A percentile compares a stretch with the other conserved stretches of the same genome.
These are phyloP conservation scores for Mormyrops attenuatus DNA, from an alignment of 2,797 vertebrate genomes.

Conservation along the genomic window DNA sequence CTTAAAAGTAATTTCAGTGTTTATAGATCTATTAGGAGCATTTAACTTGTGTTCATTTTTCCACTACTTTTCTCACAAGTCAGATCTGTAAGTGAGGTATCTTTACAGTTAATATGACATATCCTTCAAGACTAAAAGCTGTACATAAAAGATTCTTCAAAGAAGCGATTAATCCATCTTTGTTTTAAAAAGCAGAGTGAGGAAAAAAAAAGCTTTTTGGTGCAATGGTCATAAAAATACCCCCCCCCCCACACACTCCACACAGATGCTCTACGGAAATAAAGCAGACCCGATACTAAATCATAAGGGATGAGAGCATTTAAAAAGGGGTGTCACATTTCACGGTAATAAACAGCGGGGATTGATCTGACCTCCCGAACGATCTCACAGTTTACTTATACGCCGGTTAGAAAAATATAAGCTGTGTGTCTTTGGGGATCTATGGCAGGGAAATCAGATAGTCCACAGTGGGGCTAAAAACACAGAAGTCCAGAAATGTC, in stretches of 20 bases:
- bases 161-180: conserved; percentile 74
- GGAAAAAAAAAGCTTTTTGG: conserved; percentile 65
- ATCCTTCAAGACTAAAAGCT: conserved; percentile 75
- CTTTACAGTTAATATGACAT: conserved; percentile 79
- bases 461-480: conserved; percentile 74
- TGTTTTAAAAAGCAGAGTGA: conserved; percentile 70
- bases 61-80: background rate
- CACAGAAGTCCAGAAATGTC: conserved; percentile 61
- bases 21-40: conserved; percentile 5
- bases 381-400: conserved; percentile 82
- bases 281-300: conserved; percentile 73
- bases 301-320: conserved; percentile 83
- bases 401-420: conserved; percentile 82
- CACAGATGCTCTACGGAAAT: conserved; percentile 49
- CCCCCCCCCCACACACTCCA: conserved; percentile 37
- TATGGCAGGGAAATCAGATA: conserved; percentile 81
- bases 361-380: conserved; percentile 93
- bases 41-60: background rate
- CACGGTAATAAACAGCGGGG: conserved; percentile 94
- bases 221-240: conserved; percentile 64
- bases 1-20: conserved; percentile 13
- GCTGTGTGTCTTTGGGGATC: conserved; percentile 75
- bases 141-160: conserved; percentile 73
- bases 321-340: conserved; percentile 94
- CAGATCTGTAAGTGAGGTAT: conserved; percentile 63